Percentiles rank a stretch among this genome's conserved stretches.
Conservation (phyloP, 2,888 invertebrate genomes). For the Smittia aterrima region DNA sequence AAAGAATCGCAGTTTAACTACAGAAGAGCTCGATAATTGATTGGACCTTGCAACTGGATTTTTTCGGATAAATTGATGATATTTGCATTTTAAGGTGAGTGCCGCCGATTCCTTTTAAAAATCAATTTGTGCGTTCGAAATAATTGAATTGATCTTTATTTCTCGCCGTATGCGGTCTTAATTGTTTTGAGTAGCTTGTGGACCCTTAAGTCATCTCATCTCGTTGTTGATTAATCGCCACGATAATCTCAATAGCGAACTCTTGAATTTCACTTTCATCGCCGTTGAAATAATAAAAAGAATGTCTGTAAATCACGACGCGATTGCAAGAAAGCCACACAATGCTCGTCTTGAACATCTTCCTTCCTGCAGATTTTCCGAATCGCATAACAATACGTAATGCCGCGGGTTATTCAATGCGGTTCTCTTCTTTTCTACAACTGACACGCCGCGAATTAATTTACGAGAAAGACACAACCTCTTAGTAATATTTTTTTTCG, state of each 20-base stretch:
- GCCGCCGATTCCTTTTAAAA: no score
- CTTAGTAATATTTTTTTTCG: neutral
- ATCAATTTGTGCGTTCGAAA: no score
- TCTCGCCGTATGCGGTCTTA: no score
- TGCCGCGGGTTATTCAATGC: slow-evolving; percentile 18
- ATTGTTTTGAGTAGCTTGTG: neutral
- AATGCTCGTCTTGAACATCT: slow-evolving; percentile 8
- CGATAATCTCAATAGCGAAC: neutral
- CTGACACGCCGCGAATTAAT: neutral
- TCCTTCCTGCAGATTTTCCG: slow-evolving; percentile 14
- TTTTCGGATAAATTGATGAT: slow-evolving; percentile 34
- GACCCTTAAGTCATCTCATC: neutral
- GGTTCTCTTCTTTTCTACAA: slow-evolving; percentile 2
- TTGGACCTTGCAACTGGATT: slow-evolving; percentile 30
- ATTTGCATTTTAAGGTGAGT: slow-evolving; percentile 29
- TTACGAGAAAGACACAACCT: neutral
- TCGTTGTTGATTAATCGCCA: neutral
- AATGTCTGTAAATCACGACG: neutral
- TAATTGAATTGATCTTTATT: no score
- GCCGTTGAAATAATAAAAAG: neutral
- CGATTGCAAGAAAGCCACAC: neutral
- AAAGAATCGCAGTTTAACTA: slow-evolving; percentile 20
- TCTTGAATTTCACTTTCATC: slow-evolving; percentile 17
- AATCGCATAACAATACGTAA: slow-evolving; percentile 26
- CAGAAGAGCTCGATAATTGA: slow-evolving; percentile 24